Percentiles rank a stretch among this genome's conserved stretches.
Conservation (phyloP, 2,113 vertebrate genomes). For the Columbina picui region DNA sequence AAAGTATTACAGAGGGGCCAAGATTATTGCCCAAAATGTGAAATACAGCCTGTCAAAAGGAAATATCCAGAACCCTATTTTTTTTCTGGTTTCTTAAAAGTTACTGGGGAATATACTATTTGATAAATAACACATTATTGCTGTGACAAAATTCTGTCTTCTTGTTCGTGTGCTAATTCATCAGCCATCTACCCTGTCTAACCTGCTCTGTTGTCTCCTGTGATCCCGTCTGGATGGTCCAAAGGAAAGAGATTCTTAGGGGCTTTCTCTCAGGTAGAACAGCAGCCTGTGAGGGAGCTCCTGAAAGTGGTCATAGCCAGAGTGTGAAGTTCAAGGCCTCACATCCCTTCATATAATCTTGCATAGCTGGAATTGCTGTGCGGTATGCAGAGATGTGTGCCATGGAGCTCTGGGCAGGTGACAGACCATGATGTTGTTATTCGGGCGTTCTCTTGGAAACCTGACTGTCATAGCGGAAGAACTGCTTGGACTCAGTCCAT, state of each 20-base stretch:
- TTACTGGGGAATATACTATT: neutral
- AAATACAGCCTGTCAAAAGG: slow-evolving; percentile 11
- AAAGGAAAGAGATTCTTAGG: neutral
- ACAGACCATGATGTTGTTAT: fast-evolving
- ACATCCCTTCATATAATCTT: neutral
- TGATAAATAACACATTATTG: neutral
- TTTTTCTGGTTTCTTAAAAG: neutral
- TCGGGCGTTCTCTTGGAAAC: neutral
- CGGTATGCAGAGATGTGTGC: neutral
- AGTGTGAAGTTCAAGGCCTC: neutral
- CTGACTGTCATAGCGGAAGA: fast-evolving
- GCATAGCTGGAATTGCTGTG: neutral
- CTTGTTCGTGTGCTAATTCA: neutral
- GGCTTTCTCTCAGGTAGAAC: neutral
- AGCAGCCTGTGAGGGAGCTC: neutral
- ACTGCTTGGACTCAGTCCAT: neutral
- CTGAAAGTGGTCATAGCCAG: neutral
- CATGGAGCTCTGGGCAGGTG: neutral
- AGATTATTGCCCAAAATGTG: neutral
- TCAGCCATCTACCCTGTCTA: neutral
- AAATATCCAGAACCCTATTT: neutral
- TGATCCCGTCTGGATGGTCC: neutral
- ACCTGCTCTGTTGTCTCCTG: neutral
- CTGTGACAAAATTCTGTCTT: neutral
- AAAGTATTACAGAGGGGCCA: neutral